These are phyloP conservation scores for Aphrophora alni DNA, from an alignment of 2,888 invertebrate species.

Conservation along the genomic window DNA sequence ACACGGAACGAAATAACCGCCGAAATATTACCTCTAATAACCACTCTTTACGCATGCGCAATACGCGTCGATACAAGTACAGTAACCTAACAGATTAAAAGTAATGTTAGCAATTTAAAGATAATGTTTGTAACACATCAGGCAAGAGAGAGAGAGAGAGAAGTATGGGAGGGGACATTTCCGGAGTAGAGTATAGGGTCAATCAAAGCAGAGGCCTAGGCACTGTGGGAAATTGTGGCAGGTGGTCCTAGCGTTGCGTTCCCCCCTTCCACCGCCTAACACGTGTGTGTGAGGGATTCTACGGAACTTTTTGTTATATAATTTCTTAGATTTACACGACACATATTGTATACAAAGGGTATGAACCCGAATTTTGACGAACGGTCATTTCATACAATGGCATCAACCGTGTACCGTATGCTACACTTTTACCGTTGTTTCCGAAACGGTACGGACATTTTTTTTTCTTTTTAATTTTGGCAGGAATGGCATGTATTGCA, in stretches of 20 bases:
- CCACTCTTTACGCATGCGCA: no score
- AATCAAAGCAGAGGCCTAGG: constrained; percentile 52
- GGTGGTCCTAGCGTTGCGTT: constrained; percentile 65
- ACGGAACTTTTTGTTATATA: constrained; percentile 3
- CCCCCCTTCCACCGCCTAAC: neutral
- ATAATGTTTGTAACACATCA: no score
- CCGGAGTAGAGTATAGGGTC: constrained; percentile 17
- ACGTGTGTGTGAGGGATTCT: neutral
- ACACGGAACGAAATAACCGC: neutral
- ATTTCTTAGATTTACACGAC: neutral
- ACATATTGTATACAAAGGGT: constrained; percentile 7
- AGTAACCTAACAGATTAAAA: no score
- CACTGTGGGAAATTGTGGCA: constrained; percentile 66
- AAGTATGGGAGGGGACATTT: neutral
- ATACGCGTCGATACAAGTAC: no score
- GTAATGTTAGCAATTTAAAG: no score
- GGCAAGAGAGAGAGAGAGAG: neutral
- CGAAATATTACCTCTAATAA: neutral
- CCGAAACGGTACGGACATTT: neutral
- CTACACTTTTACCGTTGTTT: neutral
- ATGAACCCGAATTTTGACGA: neutral
- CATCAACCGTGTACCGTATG: neutral
- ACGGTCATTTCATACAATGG: neutral
- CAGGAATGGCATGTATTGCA: no score
- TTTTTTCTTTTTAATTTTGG: no score